Percentiles rank a stretch among this genome's conserved stretches.
These are phyloP conservation scores for Scaptomyza caliginosa DNA, from an alignment of 2,888 invertebrate genomes.

Conservation along the genomic window DNA sequence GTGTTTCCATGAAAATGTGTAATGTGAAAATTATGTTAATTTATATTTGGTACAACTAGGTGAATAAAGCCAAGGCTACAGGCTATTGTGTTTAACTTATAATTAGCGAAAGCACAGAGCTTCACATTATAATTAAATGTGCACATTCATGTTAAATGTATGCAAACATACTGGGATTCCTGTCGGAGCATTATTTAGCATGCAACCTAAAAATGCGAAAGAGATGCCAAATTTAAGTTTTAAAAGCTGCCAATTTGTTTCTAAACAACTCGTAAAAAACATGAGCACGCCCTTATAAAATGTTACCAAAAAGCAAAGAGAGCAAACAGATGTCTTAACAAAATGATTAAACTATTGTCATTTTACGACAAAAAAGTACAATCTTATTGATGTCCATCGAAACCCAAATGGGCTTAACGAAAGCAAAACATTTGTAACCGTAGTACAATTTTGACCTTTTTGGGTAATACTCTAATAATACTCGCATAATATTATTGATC, in stretches of 20 bases:
- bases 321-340: no score
- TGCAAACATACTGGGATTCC: conserved; percentile 17
- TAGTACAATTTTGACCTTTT: no score
- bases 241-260: conserved; percentile 27
- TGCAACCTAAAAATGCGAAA: conserved; percentile 23
- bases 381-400: neutral
- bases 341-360: neutral
- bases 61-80: conserved; percentile 9
- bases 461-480: no score
- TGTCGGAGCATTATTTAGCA: conserved; percentile 28
- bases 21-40: conserved; percentile 70
- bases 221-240: conserved; percentile 30
- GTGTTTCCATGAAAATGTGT: conserved; percentile 31
- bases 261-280: conserved; percentile 27
- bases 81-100: conserved; percentile 17
- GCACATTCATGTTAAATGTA: conserved; percentile 21
- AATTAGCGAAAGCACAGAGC: conserved; percentile 45
- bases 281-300: conserved; percentile 12
- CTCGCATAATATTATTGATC: no score
- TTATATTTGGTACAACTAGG: conserved; percentile 11
- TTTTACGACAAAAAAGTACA: no score
- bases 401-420: neutral
- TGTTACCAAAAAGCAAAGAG: neutral
- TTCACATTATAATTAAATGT: conserved; percentile 54
- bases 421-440: no score